A percentile compares a stretch with the other conserved stretches of the same genome.
Conservation (phyloP, 2,113 vertebrate genomes). For the Odobenus rosmarus region DNA sequence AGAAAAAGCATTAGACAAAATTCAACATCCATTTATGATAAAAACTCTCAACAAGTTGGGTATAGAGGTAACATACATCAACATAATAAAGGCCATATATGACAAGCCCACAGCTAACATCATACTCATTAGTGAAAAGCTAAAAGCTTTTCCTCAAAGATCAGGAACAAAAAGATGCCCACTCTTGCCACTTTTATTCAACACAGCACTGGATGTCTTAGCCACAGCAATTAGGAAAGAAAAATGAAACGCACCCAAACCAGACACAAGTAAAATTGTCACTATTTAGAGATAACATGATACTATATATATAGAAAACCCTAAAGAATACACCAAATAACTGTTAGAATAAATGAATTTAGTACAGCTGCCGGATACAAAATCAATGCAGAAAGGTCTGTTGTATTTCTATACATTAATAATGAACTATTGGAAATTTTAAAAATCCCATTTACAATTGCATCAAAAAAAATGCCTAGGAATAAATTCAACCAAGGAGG, state of each 20-base stretch:
- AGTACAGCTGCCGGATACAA: neutral
- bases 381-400: neutral
- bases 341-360: neutral
- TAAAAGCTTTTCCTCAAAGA: neutral
- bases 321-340: neutral
- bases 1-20: constrained; percentile 1
- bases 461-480: neutral
- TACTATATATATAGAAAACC: neutral
- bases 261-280: neutral
- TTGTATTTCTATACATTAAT: neutral
- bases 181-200: neutral
- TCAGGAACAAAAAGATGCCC: neutral
- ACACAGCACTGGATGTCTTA: neutral
- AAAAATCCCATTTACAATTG: neutral
- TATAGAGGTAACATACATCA: neutral
- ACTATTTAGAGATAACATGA: neutral
- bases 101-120: neutral
- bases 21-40: neutral
- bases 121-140: neutral
- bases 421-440: neutral
- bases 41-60: neutral
- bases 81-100: neutral
- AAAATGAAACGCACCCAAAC: neutral
- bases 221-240: neutral
- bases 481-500: neutral